phyloP scores from a whole-genome alignment of 2,113 vertebrate genomes.

The Apteryx owenii region DNA sequence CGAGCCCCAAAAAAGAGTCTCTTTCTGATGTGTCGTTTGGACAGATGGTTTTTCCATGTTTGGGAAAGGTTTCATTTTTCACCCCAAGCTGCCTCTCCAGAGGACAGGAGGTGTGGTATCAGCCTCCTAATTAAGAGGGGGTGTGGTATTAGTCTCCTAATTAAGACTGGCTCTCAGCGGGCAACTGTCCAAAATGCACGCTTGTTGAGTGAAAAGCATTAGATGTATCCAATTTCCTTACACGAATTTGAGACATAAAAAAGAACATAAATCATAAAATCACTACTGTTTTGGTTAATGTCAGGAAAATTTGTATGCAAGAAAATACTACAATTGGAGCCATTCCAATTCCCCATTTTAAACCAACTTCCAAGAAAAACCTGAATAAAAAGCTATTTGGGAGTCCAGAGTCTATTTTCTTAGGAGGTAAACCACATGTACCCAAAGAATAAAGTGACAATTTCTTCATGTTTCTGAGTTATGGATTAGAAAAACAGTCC shows the following conservation, averaged over 20 bases:
- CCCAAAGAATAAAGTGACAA: slow-evolving; percentile 7
- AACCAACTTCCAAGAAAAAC: not conserved
- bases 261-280: not conserved
- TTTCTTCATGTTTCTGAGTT: slow-evolving; percentile 45
- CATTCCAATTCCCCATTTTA: not conserved
- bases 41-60: not conserved
- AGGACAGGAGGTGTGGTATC: not conserved
- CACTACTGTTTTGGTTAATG: not conserved
- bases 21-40: not conserved
- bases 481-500: slow-evolving; percentile 35
- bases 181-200: not conserved
- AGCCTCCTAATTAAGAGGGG: not conserved
- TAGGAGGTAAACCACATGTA: not conserved
- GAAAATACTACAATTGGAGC: not conserved
- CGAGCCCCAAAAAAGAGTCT: not conserved
- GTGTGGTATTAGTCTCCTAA: not conserved
- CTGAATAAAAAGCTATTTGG: not conserved
- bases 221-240: not conserved
- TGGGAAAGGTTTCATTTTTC: not conserved
- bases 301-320: not conserved
- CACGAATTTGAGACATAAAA: not conserved
- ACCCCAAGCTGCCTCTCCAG: not conserved
- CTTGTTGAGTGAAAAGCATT: not conserved
- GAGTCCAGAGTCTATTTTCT: not conserved
- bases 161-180: not conserved